Evolutionary conservation across 2,888 invertebrate species (phyloP), one percentile per base, ranked within the genome.

Genomic region (Acleris cristana): DNA sequence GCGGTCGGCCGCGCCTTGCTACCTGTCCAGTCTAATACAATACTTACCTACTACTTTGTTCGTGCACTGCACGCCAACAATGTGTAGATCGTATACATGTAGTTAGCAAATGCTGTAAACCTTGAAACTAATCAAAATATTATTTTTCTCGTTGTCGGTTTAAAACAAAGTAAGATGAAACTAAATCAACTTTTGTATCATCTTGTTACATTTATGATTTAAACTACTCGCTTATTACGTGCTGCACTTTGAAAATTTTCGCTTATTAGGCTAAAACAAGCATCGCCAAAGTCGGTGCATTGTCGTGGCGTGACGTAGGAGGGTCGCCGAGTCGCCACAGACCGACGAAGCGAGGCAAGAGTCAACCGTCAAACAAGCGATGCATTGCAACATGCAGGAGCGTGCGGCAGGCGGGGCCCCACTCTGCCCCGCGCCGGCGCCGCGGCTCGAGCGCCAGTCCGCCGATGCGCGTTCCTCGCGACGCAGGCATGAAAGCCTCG

Each of bases 391-490:
- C 88, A 87, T 90, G 91, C 91, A 91, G 75, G 85, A 81, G 76
- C 74, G 74, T 74, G 70, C 67, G 70, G 63, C 69, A 80, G 82
- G 82, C 87, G 84, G 84, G 86, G 86, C 88, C 90, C 90, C 89
- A 85, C 88, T 86, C 85, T 84, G 82, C 83, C 84, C 81, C 87
- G 81, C 84, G 76, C 65, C 72, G 72, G 74, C 66, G 71, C 53
- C 70, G 73, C 63, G 73, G 79, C 77, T 77, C 85, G 83, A 83
- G 78, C 82, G 90, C 88, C 89, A 92, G 90, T 90, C 81, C 80
- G 90, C 83, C 88, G 87, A 85, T 80, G 90, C 84, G 91, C 91
- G 91, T 90, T 88, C 86, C 86, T 88, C 86, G 87, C 84, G 88
- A 82, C 90, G 90, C 90, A 86, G 80, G 87, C 88, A 85, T 85